Percentiles rank a stretch among this genome's conserved stretches.
phyloP scores from a whole-genome alignment of 2,888 invertebrate species.

The Hipparchia sbordonii region DNA sequence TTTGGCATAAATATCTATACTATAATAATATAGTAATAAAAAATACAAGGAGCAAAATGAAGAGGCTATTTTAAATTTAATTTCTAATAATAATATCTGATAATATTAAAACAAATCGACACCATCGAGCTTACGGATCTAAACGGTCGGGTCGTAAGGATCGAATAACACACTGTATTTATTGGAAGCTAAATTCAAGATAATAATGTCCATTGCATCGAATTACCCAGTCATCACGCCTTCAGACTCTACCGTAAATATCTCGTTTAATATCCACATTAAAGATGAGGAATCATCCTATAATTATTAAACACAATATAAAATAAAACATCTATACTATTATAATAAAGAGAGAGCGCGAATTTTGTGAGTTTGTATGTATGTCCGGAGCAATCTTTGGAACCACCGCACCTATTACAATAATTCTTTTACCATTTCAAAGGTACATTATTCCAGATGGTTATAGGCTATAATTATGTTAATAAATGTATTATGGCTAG shows the following conservation, averaged over 20 bases:
- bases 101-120: conserved; percentile 3
- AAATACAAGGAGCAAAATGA: background rate
- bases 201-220: conserved; percentile 23
- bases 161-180: conserved; percentile 17
- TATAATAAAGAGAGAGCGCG: too few relatives aligned
- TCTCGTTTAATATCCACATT: conserved; percentile 31
- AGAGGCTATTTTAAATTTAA: background rate
- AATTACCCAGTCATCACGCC: conserved; percentile 19
- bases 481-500: too few relatives aligned
- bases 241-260: conserved; percentile 23
- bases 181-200: conserved; percentile 20
- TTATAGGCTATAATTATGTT: too few relatives aligned
- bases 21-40: too few relatives aligned
- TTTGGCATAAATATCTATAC: too few relatives aligned
- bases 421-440: too few relatives aligned
- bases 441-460: too few relatives aligned
- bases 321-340: too few relatives aligned
- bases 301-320: background rate
- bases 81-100: too few relatives aligned
- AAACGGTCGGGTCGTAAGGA: conserved; percentile 14
- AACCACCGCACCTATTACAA: too few relatives aligned
- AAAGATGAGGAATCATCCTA: conserved; percentile 18
- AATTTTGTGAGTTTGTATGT: too few relatives aligned
- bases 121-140: conserved; percentile 17
- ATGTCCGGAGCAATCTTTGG: too few relatives aligned